Base-by-base conservation (phyloP, 2,797 vertebrate species). In the Squalus acanthias region DNA sequence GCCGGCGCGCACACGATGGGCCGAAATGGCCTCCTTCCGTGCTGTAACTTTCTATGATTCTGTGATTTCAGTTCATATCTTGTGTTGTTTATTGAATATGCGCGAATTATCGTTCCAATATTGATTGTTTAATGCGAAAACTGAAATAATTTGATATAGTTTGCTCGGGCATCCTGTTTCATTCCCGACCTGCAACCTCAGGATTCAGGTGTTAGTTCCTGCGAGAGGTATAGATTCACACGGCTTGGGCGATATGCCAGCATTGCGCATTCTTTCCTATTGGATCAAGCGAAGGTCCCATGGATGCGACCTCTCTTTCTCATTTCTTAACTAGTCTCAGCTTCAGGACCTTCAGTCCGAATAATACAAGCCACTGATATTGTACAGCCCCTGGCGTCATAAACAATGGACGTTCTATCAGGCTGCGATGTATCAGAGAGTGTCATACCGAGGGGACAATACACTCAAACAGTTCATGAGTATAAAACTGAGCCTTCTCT, bases 361-460 rank as follows among this genome's bases (percentile, higher is more conserved):
- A 93, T 93, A 93, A 69, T 50, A 50, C 39, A 85, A 85, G 6
- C 82, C 39, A 22, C 20, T 93, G 63, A 46, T 67, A 67, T 53
- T 67, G n/a, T 93, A 93, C n/a, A 46, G 65, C 39, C 15, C 33
- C 63, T 67, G 63, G 63, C 33, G 63, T 12, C 91, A 93, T 39
- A 67, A 46, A 93, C 91, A 93, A 93, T 93, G n/a, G 91, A 39
- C 1, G 63, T 93, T 93, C 91, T 93, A 93, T 93, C 17, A 67
- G 63, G 91, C 24, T 10, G 91, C 9, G 91, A 69, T 93, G 91
- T 69, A 93, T 95, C 69, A 50, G 69, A 15, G 6, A 53, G 67
- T 95, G 67, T 74, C 46, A 53, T n/a, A 15, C 67, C 69, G 12
- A 53, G 0, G 46, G 69, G 69, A 95, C 69, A 74, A 95, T 74